Evolutionary conservation across 2,888 invertebrate genomes (phyloP).

Genomic region (Luperina nickerlii): DNA sequence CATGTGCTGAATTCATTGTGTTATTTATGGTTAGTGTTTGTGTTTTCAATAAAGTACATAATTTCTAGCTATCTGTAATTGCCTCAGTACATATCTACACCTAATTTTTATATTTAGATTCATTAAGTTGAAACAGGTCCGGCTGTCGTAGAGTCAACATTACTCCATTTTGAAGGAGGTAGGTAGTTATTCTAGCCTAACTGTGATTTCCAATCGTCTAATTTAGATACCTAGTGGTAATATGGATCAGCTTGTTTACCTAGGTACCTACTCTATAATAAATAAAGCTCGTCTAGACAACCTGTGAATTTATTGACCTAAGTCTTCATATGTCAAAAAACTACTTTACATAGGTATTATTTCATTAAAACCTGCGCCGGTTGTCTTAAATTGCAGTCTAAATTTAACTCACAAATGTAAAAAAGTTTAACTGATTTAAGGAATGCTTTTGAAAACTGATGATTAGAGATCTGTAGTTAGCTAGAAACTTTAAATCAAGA

Average conservation of each 20-base stretch:
- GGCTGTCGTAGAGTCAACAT: conserved; percentile 12
- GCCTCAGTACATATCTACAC: neutral
- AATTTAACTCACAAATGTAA: too few relatives aligned
- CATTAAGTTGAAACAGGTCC: neutral
- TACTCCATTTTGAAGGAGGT: neutral
- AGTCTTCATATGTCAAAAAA: neutral
- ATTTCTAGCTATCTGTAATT: neutral
- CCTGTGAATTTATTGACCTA: neutral
- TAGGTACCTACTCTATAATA: conserved; percentile 6
- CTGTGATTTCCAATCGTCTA: conserved; percentile 17
- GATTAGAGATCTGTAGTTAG: neutral
- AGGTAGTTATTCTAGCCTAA: neutral
- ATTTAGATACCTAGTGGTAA: conserved; percentile 25
- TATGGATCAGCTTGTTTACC: neutral
- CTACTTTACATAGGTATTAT: neutral
- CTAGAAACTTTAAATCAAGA: too few relatives aligned
- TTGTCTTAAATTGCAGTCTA: neutral
- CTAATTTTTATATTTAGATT: neutral
- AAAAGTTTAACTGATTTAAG: too few relatives aligned
- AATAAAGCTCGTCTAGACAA: conserved; percentile 21
- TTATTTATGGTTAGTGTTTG: neutral
- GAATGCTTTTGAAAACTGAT: neutral
- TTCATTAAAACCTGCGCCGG: neutral
- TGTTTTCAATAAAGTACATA: too few relatives aligned
- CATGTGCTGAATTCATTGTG: neutral